These are phyloP conservation scores for Megaustenia siamemsis DNA, from an alignment of 2,888 invertebrate genomes.

Conservation along the genomic window DNA sequence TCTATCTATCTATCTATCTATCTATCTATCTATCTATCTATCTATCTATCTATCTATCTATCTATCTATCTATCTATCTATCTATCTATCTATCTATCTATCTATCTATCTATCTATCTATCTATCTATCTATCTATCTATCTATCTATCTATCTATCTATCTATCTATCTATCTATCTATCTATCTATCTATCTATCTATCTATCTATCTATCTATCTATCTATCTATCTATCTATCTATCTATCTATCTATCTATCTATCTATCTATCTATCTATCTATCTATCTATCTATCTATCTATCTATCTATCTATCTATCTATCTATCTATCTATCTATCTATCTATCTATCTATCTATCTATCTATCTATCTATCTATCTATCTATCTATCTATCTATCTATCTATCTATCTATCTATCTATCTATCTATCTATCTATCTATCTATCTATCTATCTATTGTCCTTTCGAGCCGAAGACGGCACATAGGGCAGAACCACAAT, in stretches of 20 bases:
- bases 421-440: not conserved
- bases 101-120: conserved; percentile 33
- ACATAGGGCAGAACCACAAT: too few relatives aligned
- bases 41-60: too few relatives aligned
- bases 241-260: not conserved
- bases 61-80: too few relatives aligned
- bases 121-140: conserved; percentile 41
- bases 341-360: not conserved
- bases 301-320: not conserved
- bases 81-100: conserved; percentile 17
- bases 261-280: not conserved
- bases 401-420: not conserved
- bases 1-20: too few relatives aligned
- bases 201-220: not conserved
- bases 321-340: not conserved
- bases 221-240: not conserved
- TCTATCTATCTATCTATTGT: too few relatives aligned
- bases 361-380: not conserved
- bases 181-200: conserved; percentile 24
- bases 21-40: too few relatives aligned
- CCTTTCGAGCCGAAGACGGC: too few relatives aligned
- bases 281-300: not conserved
- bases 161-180: conserved; percentile 36
- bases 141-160: conserved; percentile 37
- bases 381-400: not conserved